Evolutionary conservation across 1,140 invertebrate species (phyloP), one percentile per base, ranked within the genome.

Genomic region (Notospermus geniculatus): DNA sequence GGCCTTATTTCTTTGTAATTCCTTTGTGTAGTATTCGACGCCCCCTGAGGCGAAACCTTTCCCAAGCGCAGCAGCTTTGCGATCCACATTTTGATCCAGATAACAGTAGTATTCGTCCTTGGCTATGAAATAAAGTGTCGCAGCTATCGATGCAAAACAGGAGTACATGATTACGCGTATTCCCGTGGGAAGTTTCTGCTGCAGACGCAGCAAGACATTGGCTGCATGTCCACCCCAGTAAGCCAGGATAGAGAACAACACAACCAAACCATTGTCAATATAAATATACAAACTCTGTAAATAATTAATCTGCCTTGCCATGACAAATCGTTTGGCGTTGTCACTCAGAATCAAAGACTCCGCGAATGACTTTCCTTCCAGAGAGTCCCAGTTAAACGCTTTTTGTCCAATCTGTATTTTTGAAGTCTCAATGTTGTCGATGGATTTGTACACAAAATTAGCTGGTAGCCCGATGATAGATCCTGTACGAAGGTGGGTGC

Each of bases 301-400:
- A 36, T 62, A 63, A 25, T 23, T 23, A 52, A 92, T 84, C 81
- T 91, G 86, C 61, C 87, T 83, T 56, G 88, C 90, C 25, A 92
- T 86, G 13, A 86, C 90, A 83, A 90, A 92, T 59, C 89, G 84
- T 72, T 91, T 85, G 4, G 89, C 89, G 50, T 89, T 85, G 46
- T 90, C 87, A 11, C 88, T 87, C 1, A 92, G 69, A 1, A 90
- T 72, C 17, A 91, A 67, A 1, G 89, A 85, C 2, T 88, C 73
- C 30, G 87, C 70, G 17, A 92, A 80, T 41, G 84, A 69, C 65
- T 84, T 77, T 0, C 87, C 88, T 52, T 81, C 80, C 57, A 85
- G 82, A 1, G 85, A 81, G 29, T 76, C 80, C 87, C 88, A 88
- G 64, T 70, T 87, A 77, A 15, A 90, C 72, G 52, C 71, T 72